Percentiles rank a stretch among this genome's conserved stretches.
Conservation (phyloP, 2,888 invertebrate genomes). For the Xestia sexstrigata region DNA sequence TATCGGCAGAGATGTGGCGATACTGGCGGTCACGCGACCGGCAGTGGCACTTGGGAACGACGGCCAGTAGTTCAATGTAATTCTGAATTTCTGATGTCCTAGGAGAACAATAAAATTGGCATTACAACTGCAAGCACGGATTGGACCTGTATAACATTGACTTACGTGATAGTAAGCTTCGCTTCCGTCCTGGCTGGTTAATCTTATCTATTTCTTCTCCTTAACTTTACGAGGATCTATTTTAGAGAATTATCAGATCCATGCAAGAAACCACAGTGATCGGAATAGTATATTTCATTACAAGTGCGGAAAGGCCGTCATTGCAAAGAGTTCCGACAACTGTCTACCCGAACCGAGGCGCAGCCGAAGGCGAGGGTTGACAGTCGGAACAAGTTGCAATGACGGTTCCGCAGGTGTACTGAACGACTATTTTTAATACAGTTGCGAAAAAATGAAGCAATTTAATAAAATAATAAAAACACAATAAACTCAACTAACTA, state of each 20-base stretch:
- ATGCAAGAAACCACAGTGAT: not conserved
- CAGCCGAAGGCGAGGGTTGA: no score
- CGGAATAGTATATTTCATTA: no score
- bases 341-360: no score
- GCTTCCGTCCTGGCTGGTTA: not conserved
- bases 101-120: not conserved
- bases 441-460: no score
- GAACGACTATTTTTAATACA: no score
- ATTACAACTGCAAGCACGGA: not conserved
- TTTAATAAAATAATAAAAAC: no score
- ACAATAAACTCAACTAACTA: no score
- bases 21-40: constrained; percentile 60
- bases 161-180: not conserved
- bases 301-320: no score
- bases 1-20: constrained; percentile 59
- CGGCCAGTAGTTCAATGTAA: constrained; percentile 26
- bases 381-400: no score
- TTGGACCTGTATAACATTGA: not conserved
- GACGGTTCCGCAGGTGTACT: no score
- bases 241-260: not conserved
- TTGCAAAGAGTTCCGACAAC: no score
- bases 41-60: not conserved
- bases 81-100: not conserved
- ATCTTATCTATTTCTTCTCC: not conserved
- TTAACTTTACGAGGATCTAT: not conserved